These are phyloP conservation scores for Meganola albula DNA, from an alignment of 2,888 invertebrate genomes.

Conservation along the genomic window DNA sequence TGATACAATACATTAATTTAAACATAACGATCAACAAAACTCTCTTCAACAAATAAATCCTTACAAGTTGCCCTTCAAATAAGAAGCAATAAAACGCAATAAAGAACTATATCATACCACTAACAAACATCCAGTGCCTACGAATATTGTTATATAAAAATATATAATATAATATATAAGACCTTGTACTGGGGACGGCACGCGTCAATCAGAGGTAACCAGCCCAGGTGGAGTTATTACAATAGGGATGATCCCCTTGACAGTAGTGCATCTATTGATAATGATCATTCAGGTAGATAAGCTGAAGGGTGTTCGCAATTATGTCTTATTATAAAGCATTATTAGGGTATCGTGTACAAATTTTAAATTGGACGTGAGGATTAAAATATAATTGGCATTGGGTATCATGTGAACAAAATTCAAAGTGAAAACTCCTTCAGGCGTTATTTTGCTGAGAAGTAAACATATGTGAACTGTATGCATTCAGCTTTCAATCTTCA, in stretches of 20 bases:
- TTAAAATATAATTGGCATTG: slow-evolving; percentile 13
- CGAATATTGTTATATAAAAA: slow-evolving; percentile 20
- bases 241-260: slow-evolving; percentile 32
- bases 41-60: slow-evolving; percentile 11
- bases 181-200: slow-evolving; percentile 38
- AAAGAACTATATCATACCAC: slow-evolving; percentile 18
- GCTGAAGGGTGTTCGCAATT: slow-evolving; percentile 58
- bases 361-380: slow-evolving; percentile 15
- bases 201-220: slow-evolving; percentile 63
- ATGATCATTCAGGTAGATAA: slow-evolving; percentile 66
- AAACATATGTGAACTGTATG: no score
- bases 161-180: slow-evolving; percentile 28
- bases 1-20: no score
- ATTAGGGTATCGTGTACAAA: slow-evolving; percentile 25
- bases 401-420: slow-evolving; percentile 9
- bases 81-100: slow-evolving; percentile 29
- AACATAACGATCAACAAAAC: slow-evolving; percentile 3
- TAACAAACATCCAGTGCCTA: slow-evolving; percentile 11
- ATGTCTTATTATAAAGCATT: slow-evolving; percentile 44
- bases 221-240: slow-evolving; percentile 23
- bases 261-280: slow-evolving; percentile 41
- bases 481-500: no score
- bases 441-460: no score
- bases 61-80: slow-evolving; percentile 18
- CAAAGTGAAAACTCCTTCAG: no score